Percentiles rank a stretch among this genome's conserved stretches.
Evolutionary conservation across 2,113 vertebrate genomes (phyloP).

Genomic region (Helogale parvula): DNA sequence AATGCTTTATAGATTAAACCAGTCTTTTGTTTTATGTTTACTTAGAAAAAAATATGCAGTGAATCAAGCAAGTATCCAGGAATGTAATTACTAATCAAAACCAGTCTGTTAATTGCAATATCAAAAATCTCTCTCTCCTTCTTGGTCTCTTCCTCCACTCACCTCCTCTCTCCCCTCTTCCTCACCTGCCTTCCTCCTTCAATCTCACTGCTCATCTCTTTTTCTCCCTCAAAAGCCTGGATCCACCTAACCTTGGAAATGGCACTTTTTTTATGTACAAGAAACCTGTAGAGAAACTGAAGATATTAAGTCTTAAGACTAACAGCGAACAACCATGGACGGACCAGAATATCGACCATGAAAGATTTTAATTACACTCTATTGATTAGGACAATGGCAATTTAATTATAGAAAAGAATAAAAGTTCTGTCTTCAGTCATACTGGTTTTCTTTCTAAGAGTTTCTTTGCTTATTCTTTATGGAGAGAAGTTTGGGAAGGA

Average conservation of each 20-base stretch:
- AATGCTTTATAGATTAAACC: neutral
- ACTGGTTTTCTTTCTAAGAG: slow-evolving; percentile 65
- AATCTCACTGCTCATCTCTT: neutral
- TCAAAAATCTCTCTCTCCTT: neutral
- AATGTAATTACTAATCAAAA: neutral
- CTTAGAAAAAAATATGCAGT: neutral
- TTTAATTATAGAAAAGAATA: slow-evolving; percentile 64
- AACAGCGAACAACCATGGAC: neutral
- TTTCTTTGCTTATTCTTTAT: slow-evolving; percentile 46
- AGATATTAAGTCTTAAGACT: slow-evolving; percentile 40
- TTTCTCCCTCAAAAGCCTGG: neutral
- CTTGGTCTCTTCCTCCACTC: neutral
- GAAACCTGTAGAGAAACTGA: neutral
- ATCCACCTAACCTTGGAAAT: neutral
- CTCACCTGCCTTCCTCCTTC: neutral
- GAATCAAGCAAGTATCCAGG: neutral
- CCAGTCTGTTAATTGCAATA: neutral
- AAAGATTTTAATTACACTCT: slow-evolving; percentile 68
- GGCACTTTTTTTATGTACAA: neutral
- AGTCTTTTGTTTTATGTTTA: neutral
- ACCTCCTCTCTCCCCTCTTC: neutral
- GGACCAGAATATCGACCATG: neutral
- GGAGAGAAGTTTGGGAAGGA: slow-evolving; percentile 44
- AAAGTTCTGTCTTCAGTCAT: slow-evolving; percentile 55
- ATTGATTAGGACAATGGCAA: slow-evolving; percentile 55